Evolutionary conservation across 2,888 invertebrate genomes (phyloP), one percentile per base, ranked within the genome.

Genomic region (Tupiocoris notatus): DNA sequence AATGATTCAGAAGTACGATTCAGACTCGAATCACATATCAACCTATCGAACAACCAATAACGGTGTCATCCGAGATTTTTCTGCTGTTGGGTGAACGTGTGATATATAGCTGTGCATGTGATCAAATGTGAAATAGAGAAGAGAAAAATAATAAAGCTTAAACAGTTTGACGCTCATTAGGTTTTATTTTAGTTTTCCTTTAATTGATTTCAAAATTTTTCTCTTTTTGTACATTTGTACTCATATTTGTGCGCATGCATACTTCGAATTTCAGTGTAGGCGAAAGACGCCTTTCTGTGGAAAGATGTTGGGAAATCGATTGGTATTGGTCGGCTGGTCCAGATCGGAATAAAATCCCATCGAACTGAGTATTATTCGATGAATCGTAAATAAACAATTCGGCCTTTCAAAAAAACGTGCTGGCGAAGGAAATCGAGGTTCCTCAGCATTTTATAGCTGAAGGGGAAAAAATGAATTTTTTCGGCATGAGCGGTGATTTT

Each of bases 161-260:
- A 67, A 67, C 54, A 18, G n/a, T 25, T 67, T 67, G 12, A 57
- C 56, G 67, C 67, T 67, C 67, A 67, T 67, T 67, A 57, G 56
- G 67, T 67, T 67, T 67, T 21, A 21, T 21, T 22, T 22, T 57
- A 7, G n/a, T n/a, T 24, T 67, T 56, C 56, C 39, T 39, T 7
- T 3, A 39, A 7, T 3, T 39, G 3, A 7, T 39, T 39, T 39
- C 39, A 12, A 39, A 39, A 12, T 39, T 39, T 39, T 12, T 39
- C 39, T 39, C 12, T 7, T 39, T 7, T 39, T 39, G 39, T 39
- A 39, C 39, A 39, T 7, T 39, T 12, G 39, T 39, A 39, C 39
- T 3, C 39, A 39, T 39, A 39, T 39, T 7, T 39, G 39, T 39
- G 39, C 39, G 39, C 39, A 39, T 39, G 39, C 12, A 39, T 39